A percentile compares a stretch with the other conserved stretches of the same genome.
phyloP scores from a whole-genome alignment of 1,140 invertebrate species.

The Heterodera carotae region DNA sequence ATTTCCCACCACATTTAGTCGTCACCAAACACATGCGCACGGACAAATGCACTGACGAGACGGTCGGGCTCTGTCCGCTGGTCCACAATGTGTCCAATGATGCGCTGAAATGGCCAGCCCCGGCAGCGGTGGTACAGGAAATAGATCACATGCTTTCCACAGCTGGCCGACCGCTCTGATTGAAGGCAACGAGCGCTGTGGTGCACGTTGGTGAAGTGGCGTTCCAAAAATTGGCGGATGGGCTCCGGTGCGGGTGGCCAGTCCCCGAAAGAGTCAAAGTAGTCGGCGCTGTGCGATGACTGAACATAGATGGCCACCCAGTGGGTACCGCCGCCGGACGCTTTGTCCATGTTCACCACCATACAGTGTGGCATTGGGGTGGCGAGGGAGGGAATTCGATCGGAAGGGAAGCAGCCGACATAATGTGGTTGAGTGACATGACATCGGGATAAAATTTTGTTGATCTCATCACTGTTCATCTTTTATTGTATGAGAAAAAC shows the following conservation, averaged over 20 bases:
- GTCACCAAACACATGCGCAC: background rate
- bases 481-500: background rate
- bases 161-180: background rate
- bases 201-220: background rate
- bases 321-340: background rate
- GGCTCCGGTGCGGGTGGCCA: background rate
- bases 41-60: background rate
- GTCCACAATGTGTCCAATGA: background rate
- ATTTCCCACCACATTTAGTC: background rate
- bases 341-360: background rate
- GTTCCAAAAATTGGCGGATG: background rate
- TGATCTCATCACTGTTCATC: slow-evolving; percentile 16
- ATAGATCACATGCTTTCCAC: background rate
- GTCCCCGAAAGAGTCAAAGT: background rate
- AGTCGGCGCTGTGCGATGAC: background rate
- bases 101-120: background rate
- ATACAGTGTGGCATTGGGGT: background rate
- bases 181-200: background rate
- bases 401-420: background rate
- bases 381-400: background rate
- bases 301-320: slow-evolving; percentile 2
- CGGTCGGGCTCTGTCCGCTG: background rate
- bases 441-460: slow-evolving; percentile 14
- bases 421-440: background rate
- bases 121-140: background rate